phyloP scores from a whole-genome alignment of 2,113 vertebrate species.

The Natator depressus region DNA sequence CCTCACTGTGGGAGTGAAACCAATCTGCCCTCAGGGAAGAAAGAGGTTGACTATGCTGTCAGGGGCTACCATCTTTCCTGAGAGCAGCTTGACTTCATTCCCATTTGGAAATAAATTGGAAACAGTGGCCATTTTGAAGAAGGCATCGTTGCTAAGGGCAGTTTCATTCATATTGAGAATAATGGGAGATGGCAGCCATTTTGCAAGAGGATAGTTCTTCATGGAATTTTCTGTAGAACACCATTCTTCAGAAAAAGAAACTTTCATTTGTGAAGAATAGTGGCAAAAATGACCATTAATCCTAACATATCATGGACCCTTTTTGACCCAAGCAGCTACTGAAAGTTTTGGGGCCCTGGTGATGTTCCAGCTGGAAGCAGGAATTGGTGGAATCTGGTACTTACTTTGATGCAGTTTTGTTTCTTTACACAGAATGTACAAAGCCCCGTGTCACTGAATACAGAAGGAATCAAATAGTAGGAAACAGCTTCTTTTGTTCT shows the following conservation, averaged over 20 bases:
- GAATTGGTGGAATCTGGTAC: neutral
- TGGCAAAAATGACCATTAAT: too few species aligned
- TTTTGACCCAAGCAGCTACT: too few species aligned
- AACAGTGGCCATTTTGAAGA: neutral
- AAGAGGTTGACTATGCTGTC: neutral
- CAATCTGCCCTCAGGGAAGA: neutral
- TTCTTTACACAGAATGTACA: neutral
- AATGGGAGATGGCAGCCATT: neutral
- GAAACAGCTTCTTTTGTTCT: neutral
- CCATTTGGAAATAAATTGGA: neutral
- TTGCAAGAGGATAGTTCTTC: neutral
- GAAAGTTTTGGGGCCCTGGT: too few species aligned
- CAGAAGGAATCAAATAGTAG: neutral
- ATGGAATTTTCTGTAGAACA: neutral
- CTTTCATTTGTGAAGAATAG: neutral
- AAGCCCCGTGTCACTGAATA: neutral
- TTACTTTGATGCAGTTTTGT: neutral
- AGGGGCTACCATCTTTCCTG: neutral
- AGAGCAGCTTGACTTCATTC: neutral
- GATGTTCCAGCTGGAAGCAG: too few species aligned
- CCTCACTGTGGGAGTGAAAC: neutral
- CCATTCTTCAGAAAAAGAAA: neutral
- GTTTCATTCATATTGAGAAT: neutral
- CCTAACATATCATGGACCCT: too few species aligned
- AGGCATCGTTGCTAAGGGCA: neutral